phyloP scores from a whole-genome alignment of 1,140 invertebrate genomes.

The Aphidius gifuensis region DNA sequence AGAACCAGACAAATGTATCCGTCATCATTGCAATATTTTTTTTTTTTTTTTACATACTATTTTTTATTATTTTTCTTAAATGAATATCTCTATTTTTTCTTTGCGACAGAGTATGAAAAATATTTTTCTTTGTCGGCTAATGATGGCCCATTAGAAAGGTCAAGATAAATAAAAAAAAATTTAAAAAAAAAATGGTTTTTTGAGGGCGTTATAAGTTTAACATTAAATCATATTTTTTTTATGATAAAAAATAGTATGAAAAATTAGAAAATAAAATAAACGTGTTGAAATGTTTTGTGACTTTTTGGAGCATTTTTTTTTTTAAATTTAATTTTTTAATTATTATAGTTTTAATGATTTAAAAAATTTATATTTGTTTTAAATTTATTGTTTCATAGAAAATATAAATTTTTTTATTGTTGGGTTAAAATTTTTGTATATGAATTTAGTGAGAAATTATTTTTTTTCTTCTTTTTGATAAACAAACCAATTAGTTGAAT shows the following conservation, averaged over 20 bases:
- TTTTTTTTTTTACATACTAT: neutral
- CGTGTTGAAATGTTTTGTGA: constrained; percentile 7
- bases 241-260: constrained; percentile 5
- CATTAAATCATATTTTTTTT: constrained; percentile 7
- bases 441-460: too few species aligned
- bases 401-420: too few species aligned
- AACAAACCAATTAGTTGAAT: too few species aligned
- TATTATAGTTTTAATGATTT: too few species aligned
- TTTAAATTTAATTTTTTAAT: neutral
- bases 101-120: constrained; percentile 7
- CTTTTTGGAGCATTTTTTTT: neutral
- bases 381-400: too few species aligned
- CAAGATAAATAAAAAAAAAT: neutral
- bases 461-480: too few species aligned
- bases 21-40: constrained; percentile 6
- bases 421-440: too few species aligned
- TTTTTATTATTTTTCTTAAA: neutral
- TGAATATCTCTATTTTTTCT: neutral
- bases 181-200: neutral
- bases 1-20: neutral
- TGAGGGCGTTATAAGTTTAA: constrained; percentile 11
- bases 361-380: too few species aligned
- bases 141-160: neutral
- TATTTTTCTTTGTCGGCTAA: constrained; percentile 15
- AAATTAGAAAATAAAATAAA: neutral